Evolutionary conservation across 2,888 invertebrate species (phyloP), one percentile per base, ranked within the genome.

Genomic region (Zaprionus obscuricornis): DNA sequence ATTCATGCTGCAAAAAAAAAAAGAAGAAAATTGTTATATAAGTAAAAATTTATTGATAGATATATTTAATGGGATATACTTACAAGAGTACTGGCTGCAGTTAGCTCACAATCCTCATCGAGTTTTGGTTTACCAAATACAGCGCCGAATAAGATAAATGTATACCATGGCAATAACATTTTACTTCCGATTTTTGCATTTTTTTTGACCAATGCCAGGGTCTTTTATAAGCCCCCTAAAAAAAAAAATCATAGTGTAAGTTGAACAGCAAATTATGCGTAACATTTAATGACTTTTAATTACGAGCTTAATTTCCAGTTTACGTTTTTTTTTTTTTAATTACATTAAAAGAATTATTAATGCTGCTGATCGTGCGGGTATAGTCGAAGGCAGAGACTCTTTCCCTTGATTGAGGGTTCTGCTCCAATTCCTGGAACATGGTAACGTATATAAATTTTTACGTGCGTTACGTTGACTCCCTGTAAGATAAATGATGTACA

Each of bases 381-480:
- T 11, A 34, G n/a, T 34, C 4, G 37, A 13, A 17, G 1, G 18
- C n/a, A 17, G 11, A 1, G 16, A 20, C 11, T 17, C 17, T 18
- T 13, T 11, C 13, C 10, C 26, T 27, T 13, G 34, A 7, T 33
- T 47, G 27, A 55, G 42, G 10, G 70, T 70, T 79, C 68, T 66
- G 85, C 73, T 84, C 82, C 63, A 66, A 59, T 81, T 86, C 85
- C 69, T 58, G 69, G 72, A 84, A 81, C 34, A n/a, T n/a, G n/a
- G 27, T 65, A 51, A 18, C 65, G 60, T 58, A 63, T n/a, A n/a
- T n/a, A n/a, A n/a, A n/a, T 26, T 57, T 75, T 37, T 66, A 71
- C 55, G 55, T 43, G 49, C 47, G 16, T n/a, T n/a, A n/a, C n/a
- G n/a, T n/a, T n/a, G n/a, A 46, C 56, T 49, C 26, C 29, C 42